A percentile compares a stretch with the other conserved stretches of the same genome.
phyloP scores from a whole-genome alignment of 2,113 vertebrate species.

The Rhabdomys dilectus region DNA sequence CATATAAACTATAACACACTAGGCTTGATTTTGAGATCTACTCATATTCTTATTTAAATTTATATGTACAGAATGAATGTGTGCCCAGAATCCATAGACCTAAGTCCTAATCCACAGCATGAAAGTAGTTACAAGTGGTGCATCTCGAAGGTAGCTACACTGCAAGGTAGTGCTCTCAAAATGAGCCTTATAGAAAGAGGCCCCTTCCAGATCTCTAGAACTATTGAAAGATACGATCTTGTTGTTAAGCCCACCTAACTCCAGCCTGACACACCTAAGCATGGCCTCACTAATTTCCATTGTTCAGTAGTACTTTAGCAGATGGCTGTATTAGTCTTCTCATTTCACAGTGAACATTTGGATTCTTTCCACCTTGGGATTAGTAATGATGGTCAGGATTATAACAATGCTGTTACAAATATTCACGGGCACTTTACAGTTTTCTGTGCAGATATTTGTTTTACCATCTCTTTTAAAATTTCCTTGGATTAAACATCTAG shows the following conservation, averaged over 20 bases:
- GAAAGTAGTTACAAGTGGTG: background rate
- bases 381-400: background rate
- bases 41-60: background rate
- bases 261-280: background rate
- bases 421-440: background rate
- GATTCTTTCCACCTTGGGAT: background rate
- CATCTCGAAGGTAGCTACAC: background rate
- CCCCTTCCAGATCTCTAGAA: background rate
- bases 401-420: background rate
- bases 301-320: background rate
- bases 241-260: background rate
- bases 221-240: background rate
- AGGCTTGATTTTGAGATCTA: conserved; percentile 12
- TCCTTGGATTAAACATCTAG: background rate
- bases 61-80: background rate
- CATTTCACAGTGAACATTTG: background rate
- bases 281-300: background rate
- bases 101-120: background rate
- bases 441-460: background rate
- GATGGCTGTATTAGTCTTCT: background rate
- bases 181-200: background rate
- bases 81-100: background rate
- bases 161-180: background rate
- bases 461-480: background rate
- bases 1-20: background rate